Base-by-base conservation (phyloP, 2,797 vertebrate species). In the Ispidina lecontei region DNA sequence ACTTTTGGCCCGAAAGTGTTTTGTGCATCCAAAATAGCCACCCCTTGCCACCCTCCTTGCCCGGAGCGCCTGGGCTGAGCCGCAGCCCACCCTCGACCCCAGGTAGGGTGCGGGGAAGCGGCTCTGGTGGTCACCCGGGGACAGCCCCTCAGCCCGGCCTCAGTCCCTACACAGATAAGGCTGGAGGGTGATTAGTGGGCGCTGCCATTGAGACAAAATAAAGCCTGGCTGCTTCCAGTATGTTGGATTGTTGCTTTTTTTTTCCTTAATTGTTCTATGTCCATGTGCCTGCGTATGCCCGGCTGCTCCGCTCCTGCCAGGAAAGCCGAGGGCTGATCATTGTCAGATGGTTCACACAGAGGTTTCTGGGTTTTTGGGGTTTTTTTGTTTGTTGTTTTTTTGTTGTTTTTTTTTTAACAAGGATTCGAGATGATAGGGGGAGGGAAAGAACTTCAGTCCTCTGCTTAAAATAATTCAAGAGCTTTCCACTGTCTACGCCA, bases 311-410 rank as follows among this genome's bases (percentile, higher is more conserved):
- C 83, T 69, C 73, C 17, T 73, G 95, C 94, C 91, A 96, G 93
- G 64, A 93, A 88, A 95, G 89, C 76, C 4, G 23, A 95, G 87
- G 2, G 33, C 92, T 89, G 89, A 95, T 93, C 90, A 63, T 89
- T 91, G 92, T 95, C 94, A 94, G 93, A 96, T 86, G 90, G 91
- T 74, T 95, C 95, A 91, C 56, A 65, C 81, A 91, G 94, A 93
- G 91, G 68, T 93, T 91, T 94, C 89, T 94, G 88, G 37, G 14
- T 39, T 39, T 39, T 39, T 6, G 14, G 37, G 14, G 6, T 39
- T 39, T 39, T 39, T 39, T 39, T 6, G 37, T 39, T 39, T 39
- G 12, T 37, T 5, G 10, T 35, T 35, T 35, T 10, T 37, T 37
- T 37, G 37, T 14, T 5, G 88, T 72, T 93, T 96, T 95, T 94